Evolutionary conservation across 2,797 vertebrate species (phyloP).

Genomic region (Buphagus erythrorhynchus): DNA sequence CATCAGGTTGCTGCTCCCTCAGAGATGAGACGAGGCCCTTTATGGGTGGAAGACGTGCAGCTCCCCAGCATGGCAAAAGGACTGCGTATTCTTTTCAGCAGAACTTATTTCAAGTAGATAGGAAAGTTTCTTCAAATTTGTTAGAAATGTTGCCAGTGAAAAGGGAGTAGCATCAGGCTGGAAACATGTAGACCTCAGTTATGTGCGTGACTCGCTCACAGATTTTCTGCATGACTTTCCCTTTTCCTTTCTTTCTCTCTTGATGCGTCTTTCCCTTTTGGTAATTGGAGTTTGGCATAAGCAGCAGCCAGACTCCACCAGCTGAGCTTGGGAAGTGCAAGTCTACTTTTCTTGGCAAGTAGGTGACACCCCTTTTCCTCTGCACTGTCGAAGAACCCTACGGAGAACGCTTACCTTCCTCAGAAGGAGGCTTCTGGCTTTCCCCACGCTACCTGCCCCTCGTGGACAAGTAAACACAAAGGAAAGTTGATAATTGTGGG

Average conservation of each 20-base stretch:
- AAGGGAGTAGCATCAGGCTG: not conserved
- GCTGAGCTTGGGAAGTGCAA: not conserved
- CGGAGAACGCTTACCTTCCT: not conserved
- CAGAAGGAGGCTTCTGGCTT: not conserved
- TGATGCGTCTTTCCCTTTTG: not conserved
- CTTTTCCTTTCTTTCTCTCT: not conserved
- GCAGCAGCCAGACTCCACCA: not conserved
- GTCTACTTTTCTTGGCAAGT: not conserved
- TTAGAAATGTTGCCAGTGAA: not conserved
- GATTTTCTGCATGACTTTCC: not conserved
- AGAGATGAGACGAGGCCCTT: not conserved
- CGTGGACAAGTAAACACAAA: not conserved
- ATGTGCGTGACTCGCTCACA: not conserved
- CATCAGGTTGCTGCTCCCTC: not conserved
- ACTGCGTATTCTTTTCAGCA: not conserved
- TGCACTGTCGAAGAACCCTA: not conserved
- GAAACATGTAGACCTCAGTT: rapidly evolving
- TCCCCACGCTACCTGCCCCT: not conserved
- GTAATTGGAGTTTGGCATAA: not conserved
- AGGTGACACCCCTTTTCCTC: not conserved
- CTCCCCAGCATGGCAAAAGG: not conserved
- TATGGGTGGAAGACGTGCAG: not conserved
- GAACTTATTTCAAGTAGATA: not conserved
- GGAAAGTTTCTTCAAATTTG: not conserved
- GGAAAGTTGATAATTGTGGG: not conserved